Conservation (phyloP, 1,140 invertebrate species). For the Drosophila nigrodunni region DNA sequence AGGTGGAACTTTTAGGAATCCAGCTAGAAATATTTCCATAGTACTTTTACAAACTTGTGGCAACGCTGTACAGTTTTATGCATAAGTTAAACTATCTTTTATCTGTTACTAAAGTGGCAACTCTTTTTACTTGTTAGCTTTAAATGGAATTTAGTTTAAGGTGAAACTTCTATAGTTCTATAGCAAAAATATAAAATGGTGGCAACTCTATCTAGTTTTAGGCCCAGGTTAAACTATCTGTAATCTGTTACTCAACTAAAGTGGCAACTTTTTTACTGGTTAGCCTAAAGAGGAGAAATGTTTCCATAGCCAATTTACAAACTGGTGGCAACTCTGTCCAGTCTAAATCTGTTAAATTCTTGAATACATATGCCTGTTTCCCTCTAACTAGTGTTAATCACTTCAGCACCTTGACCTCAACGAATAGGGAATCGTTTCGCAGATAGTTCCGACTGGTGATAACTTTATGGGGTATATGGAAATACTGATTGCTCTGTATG, state of each 20-base stretch:
- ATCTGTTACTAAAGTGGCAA: no score
- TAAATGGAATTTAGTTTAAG: no score
- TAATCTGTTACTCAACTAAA: no score
- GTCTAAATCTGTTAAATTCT: neutral
- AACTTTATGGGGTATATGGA: conserved; percentile 90
- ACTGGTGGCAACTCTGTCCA: neutral
- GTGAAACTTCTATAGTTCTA: no score
- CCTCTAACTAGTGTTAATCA: conserved; percentile 1
- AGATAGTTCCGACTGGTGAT: conserved; percentile 88
- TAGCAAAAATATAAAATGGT: no score
- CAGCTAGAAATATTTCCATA: no score
- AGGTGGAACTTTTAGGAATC: no score
- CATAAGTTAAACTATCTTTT: no score
- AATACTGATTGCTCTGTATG: conserved; percentile 87
- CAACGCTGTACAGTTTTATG: neutral
- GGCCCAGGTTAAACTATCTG: no score
- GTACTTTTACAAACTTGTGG: neutral
- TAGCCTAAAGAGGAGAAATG: no score
- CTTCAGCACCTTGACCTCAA: conserved; percentile 87
- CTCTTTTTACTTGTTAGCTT: no score
- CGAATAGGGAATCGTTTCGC: conserved; percentile 88
- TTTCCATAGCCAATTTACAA: neutral
- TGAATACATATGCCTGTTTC: neutral
- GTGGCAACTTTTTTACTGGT: neutral
- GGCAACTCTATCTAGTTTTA: no score